Conservation (phyloP, 2,113 vertebrate species). For the Platanista minor region DNA sequence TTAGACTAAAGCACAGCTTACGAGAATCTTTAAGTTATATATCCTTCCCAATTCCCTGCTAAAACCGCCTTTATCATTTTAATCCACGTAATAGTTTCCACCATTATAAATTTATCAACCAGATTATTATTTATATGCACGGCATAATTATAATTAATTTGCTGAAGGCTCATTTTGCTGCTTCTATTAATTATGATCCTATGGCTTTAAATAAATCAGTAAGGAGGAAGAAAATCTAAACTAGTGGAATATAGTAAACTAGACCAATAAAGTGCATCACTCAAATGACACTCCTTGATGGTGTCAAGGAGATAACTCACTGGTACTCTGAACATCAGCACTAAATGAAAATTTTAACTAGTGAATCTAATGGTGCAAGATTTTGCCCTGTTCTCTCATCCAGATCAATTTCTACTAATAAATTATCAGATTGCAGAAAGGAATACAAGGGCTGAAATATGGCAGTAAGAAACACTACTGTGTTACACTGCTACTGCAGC, state of each 20-base stretch:
- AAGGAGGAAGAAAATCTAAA: not conserved
- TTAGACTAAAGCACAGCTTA: constrained; percentile 53
- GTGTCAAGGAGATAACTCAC: not conserved
- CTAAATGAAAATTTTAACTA: constrained; percentile 4
- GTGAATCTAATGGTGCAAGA: not conserved
- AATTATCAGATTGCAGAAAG: not conserved
- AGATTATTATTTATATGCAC: constrained; percentile 62
- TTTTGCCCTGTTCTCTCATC: not conserved
- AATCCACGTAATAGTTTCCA: constrained; percentile 58
- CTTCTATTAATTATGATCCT: constrained; percentile 48
- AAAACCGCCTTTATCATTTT: constrained; percentile 67
- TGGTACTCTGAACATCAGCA: not conserved
- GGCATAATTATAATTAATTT: constrained; percentile 65
- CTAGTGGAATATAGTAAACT: not conserved
- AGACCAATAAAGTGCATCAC: not conserved
- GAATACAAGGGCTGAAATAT: constrained; percentile 7
- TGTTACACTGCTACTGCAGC: not conserved
- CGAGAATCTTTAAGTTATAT: constrained; percentile 17
- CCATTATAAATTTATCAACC: constrained; percentile 69
- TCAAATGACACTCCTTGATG: not conserved
- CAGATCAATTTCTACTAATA: not conserved
- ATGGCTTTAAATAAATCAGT: constrained; percentile 56
- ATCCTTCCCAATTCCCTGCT: not conserved
- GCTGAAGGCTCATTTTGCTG: constrained; percentile 45
- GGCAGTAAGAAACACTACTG: not conserved